phyloP scores from a whole-genome alignment of 2,113 vertebrate species.

The Progne subis region DNA sequence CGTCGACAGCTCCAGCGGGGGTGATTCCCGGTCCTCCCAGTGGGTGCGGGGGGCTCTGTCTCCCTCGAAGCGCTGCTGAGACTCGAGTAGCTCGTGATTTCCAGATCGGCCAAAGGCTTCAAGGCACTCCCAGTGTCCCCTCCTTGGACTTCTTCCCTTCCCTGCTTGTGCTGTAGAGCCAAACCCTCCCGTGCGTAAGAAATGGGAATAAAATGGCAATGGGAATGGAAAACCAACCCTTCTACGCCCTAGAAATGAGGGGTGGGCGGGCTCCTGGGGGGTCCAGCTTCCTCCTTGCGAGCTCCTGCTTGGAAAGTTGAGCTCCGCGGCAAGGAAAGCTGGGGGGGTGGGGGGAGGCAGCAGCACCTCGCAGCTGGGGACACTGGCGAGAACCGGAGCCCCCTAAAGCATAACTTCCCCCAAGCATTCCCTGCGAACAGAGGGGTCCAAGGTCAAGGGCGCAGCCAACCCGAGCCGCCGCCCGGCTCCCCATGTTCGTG shows the following conservation, averaged over 20 bases:
- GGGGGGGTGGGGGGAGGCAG: background rate
- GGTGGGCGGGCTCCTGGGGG: accelerated
- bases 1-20: background rate
- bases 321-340: background rate
- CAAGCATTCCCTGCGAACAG: background rate
- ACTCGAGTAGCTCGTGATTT: background rate
- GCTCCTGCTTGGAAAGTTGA: background rate
- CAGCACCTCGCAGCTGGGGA: background rate
- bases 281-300: background rate
- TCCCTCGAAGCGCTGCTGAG: accelerated
- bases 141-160: background rate
- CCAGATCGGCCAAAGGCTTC: background rate
- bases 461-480: accelerated
- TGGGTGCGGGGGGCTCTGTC: accelerated
- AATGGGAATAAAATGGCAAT: background rate
- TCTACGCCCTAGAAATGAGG: background rate
- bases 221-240: background rate
- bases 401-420: background rate
- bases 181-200: background rate
- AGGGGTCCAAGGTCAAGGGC: background rate
- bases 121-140: background rate
- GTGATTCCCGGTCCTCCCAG: background rate
- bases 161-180: background rate
- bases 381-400: background rate
- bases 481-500: background rate